Evolutionary conservation across 2,888 invertebrate species (phyloP).

Genomic region (Leucoptera coffeella): DNA sequence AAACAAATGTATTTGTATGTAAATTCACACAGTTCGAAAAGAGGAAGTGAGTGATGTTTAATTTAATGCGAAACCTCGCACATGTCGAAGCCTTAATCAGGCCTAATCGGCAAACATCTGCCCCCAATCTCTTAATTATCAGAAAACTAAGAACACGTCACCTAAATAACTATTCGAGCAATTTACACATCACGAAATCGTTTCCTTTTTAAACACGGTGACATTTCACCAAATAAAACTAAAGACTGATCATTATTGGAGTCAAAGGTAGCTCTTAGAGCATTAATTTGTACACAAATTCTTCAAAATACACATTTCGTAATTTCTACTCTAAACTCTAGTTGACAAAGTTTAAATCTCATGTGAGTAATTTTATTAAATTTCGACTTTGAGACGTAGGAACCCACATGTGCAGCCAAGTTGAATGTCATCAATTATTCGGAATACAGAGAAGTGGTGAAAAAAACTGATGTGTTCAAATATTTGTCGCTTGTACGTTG

Average conservation of each 20-base stretch:
- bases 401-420: constrained; percentile 32
- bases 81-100: no score
- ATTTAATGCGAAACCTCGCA: no score
- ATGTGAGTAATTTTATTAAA: constrained; percentile 8
- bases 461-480: no score
- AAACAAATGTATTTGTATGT: no score
- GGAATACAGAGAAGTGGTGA: no score
- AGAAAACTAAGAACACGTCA: not conserved
- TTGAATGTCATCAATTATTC: constrained; percentile 28
- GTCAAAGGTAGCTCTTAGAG: constrained; percentile 25
- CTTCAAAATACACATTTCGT: no score
- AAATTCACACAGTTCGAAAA: no score
- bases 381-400: constrained; percentile 18
- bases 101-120: constrained; percentile 3
- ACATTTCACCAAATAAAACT: constrained; percentile 27
- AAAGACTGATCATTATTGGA: constrained; percentile 20
- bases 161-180: not conserved
- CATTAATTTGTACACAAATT: no score
- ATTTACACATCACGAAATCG: constrained; percentile 15
- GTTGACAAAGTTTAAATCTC: constrained; percentile 2
- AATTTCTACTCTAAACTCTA: constrained; percentile 11
- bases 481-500: no score
- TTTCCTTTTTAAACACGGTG: constrained; percentile 15
- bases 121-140: not conserved
- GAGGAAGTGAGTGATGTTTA: no score